These are phyloP conservation scores for Drosophila asahinai DNA, from an alignment of 1,140 invertebrate species.

Conservation along the genomic window DNA sequence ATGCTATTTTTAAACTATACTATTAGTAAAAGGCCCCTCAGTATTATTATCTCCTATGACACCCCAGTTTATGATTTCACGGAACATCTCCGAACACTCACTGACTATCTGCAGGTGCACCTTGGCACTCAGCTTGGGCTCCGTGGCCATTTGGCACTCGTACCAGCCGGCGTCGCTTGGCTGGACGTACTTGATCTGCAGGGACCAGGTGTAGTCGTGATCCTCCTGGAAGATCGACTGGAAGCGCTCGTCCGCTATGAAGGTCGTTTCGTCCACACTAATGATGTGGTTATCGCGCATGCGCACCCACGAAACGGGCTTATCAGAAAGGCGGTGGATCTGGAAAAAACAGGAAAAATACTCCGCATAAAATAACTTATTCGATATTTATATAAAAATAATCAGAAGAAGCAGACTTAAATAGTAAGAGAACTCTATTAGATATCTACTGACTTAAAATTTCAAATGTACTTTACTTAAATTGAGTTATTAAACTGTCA, in stretches of 20 bases:
- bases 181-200: slow-evolving; percentile 90
- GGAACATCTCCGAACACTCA: slow-evolving; percentile 84
- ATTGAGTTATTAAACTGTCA: too few relatives aligned
- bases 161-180: slow-evolving; percentile 89
- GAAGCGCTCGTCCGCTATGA: slow-evolving; percentile 95
- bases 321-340: slow-evolving; percentile 93
- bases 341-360: slow-evolving; percentile 37
- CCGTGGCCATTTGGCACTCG: slow-evolving; percentile 91
- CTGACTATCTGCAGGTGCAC: slow-evolving; percentile 89
- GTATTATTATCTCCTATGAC: not conserved
- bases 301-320: slow-evolving; percentile 96
- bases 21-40: too few relatives aligned
- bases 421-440: too few relatives aligned
- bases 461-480: too few relatives aligned
- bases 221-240: slow-evolving; percentile 92
- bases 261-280: slow-evolving; percentile 92
- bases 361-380: not conserved
- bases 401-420: too few relatives aligned
- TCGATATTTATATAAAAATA: not conserved
- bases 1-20: too few relatives aligned
- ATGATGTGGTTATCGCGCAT: slow-evolving; percentile 94
- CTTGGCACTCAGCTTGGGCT: slow-evolving; percentile 89
- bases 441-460: too few relatives aligned
- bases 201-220: slow-evolving; percentile 93
- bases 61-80: not conserved